Conservation (phyloP, 1,140 invertebrate genomes). For the Heliconius nattereri region DNA sequence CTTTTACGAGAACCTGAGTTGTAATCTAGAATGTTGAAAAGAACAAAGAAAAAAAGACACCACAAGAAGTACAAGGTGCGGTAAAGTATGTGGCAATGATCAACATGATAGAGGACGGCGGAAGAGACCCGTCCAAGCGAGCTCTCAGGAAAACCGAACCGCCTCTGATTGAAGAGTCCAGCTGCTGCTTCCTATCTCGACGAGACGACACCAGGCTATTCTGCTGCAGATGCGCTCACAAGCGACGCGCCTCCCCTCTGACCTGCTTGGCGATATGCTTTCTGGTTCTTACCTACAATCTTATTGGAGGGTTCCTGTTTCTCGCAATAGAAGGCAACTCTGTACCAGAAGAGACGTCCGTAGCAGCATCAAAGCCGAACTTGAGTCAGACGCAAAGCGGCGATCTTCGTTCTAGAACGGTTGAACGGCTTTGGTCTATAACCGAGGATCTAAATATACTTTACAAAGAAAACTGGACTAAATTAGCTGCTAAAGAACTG, state of each 20-base stretch:
- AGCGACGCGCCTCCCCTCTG: constrained; percentile 67
- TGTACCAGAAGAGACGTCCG: constrained; percentile 79
- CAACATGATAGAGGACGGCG: constrained; percentile 57
- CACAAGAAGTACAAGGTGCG: constrained; percentile 70
- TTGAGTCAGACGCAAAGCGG: constrained; percentile 78
- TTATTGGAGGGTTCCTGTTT: constrained; percentile 95
- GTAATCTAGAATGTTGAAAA: constrained; percentile 54
- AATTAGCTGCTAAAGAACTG: constrained; percentile 90
- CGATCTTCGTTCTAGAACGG: constrained; percentile 83
- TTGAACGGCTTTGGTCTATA: constrained; percentile 94
- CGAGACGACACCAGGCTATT: constrained; percentile 50
- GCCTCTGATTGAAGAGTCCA: constrained; percentile 44
- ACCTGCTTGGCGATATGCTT: constrained; percentile 87
- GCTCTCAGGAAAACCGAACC: constrained; percentile 48
- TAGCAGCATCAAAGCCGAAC: constrained; percentile 83
- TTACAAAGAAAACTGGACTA: constrained; percentile 97
- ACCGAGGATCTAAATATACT: constrained; percentile 96
- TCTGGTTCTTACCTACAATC: constrained; percentile 93
- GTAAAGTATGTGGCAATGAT: constrained; percentile 51
- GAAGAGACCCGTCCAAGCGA: constrained; percentile 52
- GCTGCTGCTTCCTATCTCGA: constrained; percentile 48
- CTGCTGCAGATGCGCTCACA: constrained; percentile 66
- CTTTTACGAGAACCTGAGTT: constrained; percentile 19
- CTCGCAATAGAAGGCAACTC: constrained; percentile 90
- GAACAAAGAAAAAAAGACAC: constrained; percentile 56